A percentile compares a stretch with the other conserved stretches of the same genome.
These are phyloP conservation scores for Periphyllus acericola DNA, from an alignment of 2,888 invertebrate genomes.

Conservation along the genomic window DNA sequence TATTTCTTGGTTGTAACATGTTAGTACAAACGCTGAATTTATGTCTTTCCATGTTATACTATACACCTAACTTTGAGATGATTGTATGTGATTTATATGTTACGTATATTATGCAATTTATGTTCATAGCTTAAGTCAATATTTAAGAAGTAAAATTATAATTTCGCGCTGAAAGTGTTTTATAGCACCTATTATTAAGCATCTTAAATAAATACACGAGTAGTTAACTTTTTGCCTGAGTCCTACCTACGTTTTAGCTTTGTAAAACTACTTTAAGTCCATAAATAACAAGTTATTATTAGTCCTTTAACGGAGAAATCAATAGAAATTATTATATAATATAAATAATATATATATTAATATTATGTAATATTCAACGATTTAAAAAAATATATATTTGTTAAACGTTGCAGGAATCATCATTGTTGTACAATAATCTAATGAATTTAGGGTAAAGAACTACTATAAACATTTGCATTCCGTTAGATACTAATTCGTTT, in stretches of 20 bases:
- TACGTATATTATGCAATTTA: background rate
- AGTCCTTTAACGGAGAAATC: background rate
- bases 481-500: slow-evolving; percentile 23
- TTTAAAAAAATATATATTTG: background rate
- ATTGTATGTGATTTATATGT: background rate
- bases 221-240: background rate
- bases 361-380: slow-evolving; percentile 6
- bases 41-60: too few relatives aligned
- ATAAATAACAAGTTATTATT: slow-evolving; percentile 4
- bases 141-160: slow-evolving; percentile 5
- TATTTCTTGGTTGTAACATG: too few relatives aligned
- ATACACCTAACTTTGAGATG: too few relatives aligned
- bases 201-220: background rate
- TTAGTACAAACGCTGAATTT: too few relatives aligned
- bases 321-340: background rate
- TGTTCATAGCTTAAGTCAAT: background rate
- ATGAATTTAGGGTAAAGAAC: slow-evolving; percentile 15
- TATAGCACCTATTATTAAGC: background rate
- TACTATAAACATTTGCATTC: slow-evolving; percentile 39
- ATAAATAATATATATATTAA: too few relatives aligned
- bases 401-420: background rate
- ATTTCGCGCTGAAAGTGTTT: too few relatives aligned
- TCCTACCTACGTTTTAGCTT: background rate
- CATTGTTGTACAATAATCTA: slow-evolving; percentile 20
- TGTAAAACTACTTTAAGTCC: slow-evolving; percentile 21